Conservation (phyloP, 1,140 invertebrate genomes). For the Aleiodes sp. region DNA sequence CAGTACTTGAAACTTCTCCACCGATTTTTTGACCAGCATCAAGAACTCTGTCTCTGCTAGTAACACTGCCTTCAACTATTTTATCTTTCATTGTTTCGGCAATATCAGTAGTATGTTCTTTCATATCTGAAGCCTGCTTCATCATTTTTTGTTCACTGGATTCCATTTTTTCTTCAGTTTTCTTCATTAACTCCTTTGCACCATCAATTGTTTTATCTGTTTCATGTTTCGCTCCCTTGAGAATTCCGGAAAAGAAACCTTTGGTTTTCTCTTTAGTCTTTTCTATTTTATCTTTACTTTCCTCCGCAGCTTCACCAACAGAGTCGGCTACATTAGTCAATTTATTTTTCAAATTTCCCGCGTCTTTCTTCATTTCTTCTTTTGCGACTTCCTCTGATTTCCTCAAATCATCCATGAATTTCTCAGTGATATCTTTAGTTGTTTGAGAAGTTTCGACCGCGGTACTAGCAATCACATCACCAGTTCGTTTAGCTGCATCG, state of each 20-base stretch:
- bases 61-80: not conserved
- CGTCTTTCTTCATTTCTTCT: constrained; percentile 37
- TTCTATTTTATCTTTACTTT: constrained; percentile 26
- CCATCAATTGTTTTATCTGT: constrained; percentile 21
- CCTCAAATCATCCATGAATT: constrained; percentile 12
- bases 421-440: constrained; percentile 7
- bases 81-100: not conserved
- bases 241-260: constrained; percentile 46
- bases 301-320: constrained; percentile 30
- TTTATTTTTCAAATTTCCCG: constrained; percentile 33
- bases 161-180: constrained; percentile 13
- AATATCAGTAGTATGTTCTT: not conserved
- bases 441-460: no score
- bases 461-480: not conserved
- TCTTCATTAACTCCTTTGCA: constrained; percentile 19
- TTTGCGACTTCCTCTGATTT: constrained; percentile 4
- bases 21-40: not conserved
- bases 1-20: not conserved
- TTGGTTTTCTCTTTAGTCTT: constrained; percentile 47
- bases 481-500: not conserved
- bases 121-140: constrained; percentile 7
- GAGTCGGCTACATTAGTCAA: constrained; percentile 22
- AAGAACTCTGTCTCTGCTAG: not conserved
- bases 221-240: constrained; percentile 46
- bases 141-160: constrained; percentile 10